Conservation (phyloP, 2,888 invertebrate genomes). For the Melanostoma scalare region DNA sequence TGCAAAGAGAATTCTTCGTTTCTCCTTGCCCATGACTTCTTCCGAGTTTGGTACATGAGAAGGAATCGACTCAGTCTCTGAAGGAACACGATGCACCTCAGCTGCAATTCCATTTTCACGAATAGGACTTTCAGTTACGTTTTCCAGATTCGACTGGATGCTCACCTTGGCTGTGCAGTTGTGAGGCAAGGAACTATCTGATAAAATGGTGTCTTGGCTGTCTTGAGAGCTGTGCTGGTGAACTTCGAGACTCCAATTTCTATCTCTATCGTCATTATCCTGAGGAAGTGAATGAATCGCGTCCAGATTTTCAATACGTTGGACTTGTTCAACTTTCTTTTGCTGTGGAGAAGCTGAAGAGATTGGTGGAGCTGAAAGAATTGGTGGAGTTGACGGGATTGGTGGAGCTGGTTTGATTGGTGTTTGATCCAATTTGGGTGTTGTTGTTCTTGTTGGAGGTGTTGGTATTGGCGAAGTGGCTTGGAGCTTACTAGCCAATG, state of each 20-base stretch:
- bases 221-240: constrained; percentile 82
- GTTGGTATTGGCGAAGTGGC: constrained; percentile 72
- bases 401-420: constrained; percentile 31
- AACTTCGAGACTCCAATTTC: constrained; percentile 80
- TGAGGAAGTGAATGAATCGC: constrained; percentile 85
- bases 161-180: constrained; percentile 74
- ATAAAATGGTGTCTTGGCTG: constrained; percentile 83
- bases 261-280: constrained; percentile 76
- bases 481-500: not conserved
- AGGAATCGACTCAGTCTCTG: constrained; percentile 62
- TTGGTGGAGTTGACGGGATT: constrained; percentile 31
- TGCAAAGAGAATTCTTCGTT: constrained; percentile 85
- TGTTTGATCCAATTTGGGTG: constrained; percentile 17
- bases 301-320: constrained; percentile 82
- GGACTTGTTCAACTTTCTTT: constrained; percentile 73
- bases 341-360: constrained; percentile 62
- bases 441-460: constrained; percentile 38
- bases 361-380: constrained; percentile 22
- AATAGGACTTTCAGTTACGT: constrained; percentile 76
- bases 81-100: constrained; percentile 78
- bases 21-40: constrained; percentile 78
- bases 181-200: constrained; percentile 77
- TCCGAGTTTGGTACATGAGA: constrained; percentile 69
- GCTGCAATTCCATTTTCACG: constrained; percentile 77
- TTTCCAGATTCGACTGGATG: constrained; percentile 74